Conservation (phyloP, 2,113 vertebrate genomes). For the Oncorhynchus kisutch region DNA sequence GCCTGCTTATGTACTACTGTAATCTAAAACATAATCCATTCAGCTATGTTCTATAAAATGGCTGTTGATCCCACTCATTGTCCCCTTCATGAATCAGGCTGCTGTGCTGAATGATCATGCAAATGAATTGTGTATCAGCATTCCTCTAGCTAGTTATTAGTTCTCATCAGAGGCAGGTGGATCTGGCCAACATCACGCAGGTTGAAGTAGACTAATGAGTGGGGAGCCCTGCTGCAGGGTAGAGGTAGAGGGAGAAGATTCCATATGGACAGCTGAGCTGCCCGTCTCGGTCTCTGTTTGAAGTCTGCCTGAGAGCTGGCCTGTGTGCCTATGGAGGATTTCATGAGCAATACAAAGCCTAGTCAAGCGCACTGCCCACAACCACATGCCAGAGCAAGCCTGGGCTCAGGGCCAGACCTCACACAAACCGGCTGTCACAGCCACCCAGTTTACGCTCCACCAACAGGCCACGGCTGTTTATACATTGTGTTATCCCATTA, state of each 20-base stretch:
- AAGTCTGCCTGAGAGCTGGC: conserved; percentile 15
- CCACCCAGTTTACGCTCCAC: conserved; percentile 5
- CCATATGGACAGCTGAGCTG: conserved; percentile 3
- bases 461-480: conserved; percentile 33
- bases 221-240: not conserved
- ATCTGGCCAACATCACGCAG: no score
- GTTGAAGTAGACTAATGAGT: no score
- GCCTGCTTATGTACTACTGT: no score
- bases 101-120: no score
- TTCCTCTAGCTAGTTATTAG: no score
- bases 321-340: conserved; percentile 36
- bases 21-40: no score
- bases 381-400: conserved; percentile 42
- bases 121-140: no score
- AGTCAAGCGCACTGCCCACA: conserved; percentile 54
- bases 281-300: conserved; percentile 24
- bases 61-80: no score
- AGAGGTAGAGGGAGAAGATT: not conserved
- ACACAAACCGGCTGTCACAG: conserved; percentile 32
- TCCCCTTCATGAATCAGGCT: no score
- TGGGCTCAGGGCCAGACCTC: conserved; percentile 33
- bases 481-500: conserved; percentile 21
- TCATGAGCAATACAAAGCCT: conserved; percentile 51
- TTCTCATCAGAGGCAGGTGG: no score
- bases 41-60: no score